Conservation (phyloP, 2,113 vertebrate species). For the Calidris pugnax region DNA sequence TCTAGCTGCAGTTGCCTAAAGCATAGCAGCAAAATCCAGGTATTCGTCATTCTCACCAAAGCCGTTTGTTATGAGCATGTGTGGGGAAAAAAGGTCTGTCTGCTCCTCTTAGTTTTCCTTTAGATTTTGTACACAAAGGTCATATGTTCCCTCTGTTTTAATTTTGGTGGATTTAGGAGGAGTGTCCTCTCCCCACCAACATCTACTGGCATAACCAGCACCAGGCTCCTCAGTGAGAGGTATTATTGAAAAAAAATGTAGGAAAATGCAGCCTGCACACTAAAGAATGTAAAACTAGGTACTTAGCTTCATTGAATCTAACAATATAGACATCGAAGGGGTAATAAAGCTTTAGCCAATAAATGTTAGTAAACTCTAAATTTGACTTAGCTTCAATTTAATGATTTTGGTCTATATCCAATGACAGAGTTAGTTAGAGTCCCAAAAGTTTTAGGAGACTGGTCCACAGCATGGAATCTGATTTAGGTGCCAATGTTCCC, state of each 20-base stretch:
- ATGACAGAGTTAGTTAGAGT: neutral
- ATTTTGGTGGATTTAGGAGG: neutral
- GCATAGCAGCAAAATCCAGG: neutral
- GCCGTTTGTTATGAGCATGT: neutral
- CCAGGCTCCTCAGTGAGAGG: neutral
- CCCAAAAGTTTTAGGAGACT: neutral
- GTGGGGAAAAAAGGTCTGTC: fast-evolving
- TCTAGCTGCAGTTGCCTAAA: neutral
- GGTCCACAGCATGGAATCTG: neutral
- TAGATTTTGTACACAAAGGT: neutral
- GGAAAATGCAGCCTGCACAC: neutral
- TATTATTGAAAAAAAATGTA: neutral
- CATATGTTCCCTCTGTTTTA: neutral
- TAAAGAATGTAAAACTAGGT: neutral
- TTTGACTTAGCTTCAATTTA: neutral
- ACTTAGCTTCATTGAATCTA: neutral
- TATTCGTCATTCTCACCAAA: neutral
- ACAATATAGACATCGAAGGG: neutral
- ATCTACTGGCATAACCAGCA: neutral
- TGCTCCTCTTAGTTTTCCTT: neutral
- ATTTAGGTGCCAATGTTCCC: neutral
- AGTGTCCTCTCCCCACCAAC: neutral
- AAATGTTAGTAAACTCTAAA: neutral
- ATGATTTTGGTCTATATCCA: neutral
- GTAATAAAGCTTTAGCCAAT: neutral